Percentiles rank a stretch among this genome's conserved stretches.
Evolutionary conservation across 2,113 vertebrate species (phyloP).

Genomic region (Xerus inauris): DNA sequence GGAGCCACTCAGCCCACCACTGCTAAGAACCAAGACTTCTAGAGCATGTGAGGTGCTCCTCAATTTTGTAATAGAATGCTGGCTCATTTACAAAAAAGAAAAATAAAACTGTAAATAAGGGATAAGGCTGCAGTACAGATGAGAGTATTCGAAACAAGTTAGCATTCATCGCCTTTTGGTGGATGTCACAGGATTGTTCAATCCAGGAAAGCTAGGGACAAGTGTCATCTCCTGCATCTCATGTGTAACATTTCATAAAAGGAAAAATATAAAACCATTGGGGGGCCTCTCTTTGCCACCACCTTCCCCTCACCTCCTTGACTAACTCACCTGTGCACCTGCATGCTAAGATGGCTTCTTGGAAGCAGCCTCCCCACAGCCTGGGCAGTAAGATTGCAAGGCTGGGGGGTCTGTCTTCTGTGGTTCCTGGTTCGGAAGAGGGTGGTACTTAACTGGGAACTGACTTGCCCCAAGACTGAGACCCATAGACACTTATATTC

Average conservation of each 20-base stretch:
- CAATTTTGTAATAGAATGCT: background rate
- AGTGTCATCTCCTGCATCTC: background rate
- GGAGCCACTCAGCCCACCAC: background rate
- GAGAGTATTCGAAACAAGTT: background rate
- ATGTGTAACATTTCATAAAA: background rate
- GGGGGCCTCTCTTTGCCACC: background rate
- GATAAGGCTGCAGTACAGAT: background rate
- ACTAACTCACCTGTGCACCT: rapidly evolving
- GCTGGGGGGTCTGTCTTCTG: background rate
- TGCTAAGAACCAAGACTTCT: background rate
- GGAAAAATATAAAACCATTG: background rate
- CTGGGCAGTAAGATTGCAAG: rapidly evolving
- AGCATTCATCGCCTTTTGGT: background rate
- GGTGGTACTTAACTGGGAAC: background rate
- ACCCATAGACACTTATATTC: background rate
- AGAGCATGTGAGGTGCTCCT: background rate
- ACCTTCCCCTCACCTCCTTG: background rate
- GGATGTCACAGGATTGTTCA: background rate
- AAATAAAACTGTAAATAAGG: background rate
- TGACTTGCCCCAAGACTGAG: background rate
- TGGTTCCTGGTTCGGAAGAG: background rate
- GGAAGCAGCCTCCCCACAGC: too few species aligned
- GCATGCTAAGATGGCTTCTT: background rate
- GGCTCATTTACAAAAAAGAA: background rate
- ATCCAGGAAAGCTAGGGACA: background rate